Evolutionary conservation across 2,113 vertebrate species (phyloP).

Genomic region (Chlorodrepanis virens): DNA sequence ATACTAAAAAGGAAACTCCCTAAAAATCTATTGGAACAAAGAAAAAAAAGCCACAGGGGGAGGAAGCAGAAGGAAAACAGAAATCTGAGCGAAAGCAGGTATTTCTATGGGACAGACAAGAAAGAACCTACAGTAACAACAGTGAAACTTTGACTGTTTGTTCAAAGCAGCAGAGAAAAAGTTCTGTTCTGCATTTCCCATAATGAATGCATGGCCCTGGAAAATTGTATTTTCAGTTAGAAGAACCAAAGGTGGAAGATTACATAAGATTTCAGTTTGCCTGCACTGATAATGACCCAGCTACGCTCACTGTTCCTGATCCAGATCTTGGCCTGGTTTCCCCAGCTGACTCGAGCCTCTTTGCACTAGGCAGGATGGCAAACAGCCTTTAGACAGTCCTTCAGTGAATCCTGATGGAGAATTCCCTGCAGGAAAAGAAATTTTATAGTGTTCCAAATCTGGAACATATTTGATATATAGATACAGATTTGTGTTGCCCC

Average conservation of each 20-base stretch:
- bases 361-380: neutral
- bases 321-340: neutral
- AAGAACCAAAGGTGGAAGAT: neutral
- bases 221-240: neutral
- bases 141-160: neutral
- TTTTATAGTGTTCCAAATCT: neutral
- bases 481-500: neutral
- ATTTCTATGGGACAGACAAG: neutral
- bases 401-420: neutral
- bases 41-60: neutral
- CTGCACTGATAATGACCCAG: neutral
- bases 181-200: neutral
- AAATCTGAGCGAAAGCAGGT: fast-evolving
- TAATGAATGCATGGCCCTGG: neutral
- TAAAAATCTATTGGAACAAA: neutral
- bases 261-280: neutral
- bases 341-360: fast-evolving
- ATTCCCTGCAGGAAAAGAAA: neutral
- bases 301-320: neutral
- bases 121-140: neutral
- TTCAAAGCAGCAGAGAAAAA: neutral
- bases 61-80: neutral
- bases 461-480: no score
- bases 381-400: neutral
- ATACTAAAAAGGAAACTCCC: neutral